Conservation (phyloP, 2,797 vertebrate genomes). For the Heteromormyrus szaboi region DNA sequence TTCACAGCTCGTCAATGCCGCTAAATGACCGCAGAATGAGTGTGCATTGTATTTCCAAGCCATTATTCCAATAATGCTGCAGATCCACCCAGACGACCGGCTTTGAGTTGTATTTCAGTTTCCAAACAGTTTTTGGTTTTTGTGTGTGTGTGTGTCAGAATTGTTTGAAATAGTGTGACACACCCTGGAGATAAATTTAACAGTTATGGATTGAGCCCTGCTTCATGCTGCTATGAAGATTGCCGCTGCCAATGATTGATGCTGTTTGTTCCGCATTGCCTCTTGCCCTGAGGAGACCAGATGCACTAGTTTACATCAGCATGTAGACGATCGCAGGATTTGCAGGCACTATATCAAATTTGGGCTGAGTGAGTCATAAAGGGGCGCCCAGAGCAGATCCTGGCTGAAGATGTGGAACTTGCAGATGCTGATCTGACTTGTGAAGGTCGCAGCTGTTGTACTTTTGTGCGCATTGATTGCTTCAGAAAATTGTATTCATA, state of each 20-base stretch:
- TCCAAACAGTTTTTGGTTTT: background rate
- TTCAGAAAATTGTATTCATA: background rate
- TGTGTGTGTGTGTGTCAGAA: background rate
- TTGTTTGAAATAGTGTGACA: background rate
- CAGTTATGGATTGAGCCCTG: background rate
- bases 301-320: background rate
- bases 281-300: background rate
- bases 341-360: constrained; percentile 1
- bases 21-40: background rate
- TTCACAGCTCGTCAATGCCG: background rate
- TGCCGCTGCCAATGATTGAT: background rate
- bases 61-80: background rate
- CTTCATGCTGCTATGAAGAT: background rate
- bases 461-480: background rate
- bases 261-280: background rate
- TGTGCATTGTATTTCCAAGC: background rate
- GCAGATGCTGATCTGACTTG: background rate
- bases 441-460: background rate
- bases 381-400: background rate
- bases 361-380: background rate
- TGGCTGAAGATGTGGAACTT: background rate
- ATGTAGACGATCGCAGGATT: background rate
- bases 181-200: background rate
- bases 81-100: background rate
- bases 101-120: background rate